Base-by-base conservation (phyloP, 2,113 vertebrate species). In the Eclectus roratus region DNA sequence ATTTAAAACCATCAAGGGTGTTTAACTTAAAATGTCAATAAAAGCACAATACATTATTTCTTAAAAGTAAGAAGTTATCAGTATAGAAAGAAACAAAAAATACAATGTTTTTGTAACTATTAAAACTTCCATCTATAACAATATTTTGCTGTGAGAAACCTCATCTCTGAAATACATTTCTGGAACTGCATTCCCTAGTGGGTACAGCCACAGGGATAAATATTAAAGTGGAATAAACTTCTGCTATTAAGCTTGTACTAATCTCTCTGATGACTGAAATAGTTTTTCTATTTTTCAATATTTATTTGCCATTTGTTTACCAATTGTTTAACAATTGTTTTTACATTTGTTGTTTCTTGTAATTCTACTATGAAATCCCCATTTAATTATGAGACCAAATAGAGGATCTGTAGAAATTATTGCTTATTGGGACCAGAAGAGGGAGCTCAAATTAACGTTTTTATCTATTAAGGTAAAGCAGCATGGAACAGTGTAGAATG, bases 391-490 rank as follows among this genome's bases (percentile, higher is more conserved):
- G 10, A 44, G 14, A 65, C 14, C 13, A 24, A 80, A 9, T 6
- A 68, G 33, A 66, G 31, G 10, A 55, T 60, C 33, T 35, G 35
- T 24, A 73, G 68, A 73, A 88, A 13, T 9, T 3, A 70, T 46
- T 70, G 28, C 69, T 46, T 31, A 4, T 37, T 43, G 68, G 23
- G 55, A 79, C 84, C 93, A 96, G 86, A 91, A 94, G 94, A 92
- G 89, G 93, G 91, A 94, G 91, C 87, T 94, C 87, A 70, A 85
- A 85, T 66, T 29, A 81, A 3, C 46, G 13, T 14, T 88, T 91
- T 58, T 23, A 37, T 73, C 80, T 35, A 20, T 35, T 29, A 56
- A 63, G 28, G 31, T 85, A 63, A 80, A 89, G 49, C 11, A 56
- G 11, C 24, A 11, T 21, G 27, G 20, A 33, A 74, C 19, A 16